phyloP scores from a whole-genome alignment of 2,888 invertebrate genomes.

The Erebia epiphron region DNA sequence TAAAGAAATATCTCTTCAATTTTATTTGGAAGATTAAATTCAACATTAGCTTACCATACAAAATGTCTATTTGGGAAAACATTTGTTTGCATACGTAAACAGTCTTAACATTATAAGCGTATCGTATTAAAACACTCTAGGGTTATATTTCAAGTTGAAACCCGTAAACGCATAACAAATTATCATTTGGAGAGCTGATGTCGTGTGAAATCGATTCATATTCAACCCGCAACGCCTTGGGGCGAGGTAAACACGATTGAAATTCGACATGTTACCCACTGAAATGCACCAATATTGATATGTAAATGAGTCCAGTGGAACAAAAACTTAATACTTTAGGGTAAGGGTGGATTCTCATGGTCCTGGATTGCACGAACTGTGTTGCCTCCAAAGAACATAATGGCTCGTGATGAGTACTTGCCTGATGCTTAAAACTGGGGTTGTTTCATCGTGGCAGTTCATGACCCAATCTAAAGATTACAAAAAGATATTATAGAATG shows the following conservation, averaged over 20 bases:
- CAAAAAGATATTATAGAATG: no score
- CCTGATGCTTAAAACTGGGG: background rate
- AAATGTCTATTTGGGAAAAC: constrained; percentile 35
- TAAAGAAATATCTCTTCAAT: background rate
- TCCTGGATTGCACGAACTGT: background rate
- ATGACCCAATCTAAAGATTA: background rate
- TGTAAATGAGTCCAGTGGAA: constrained; percentile 73
- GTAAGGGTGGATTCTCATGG: background rate
- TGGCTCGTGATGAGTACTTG: background rate
- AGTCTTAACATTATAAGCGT: constrained; percentile 2
- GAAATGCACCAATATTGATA: constrained; percentile 74
- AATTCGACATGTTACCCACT: constrained; percentile 73
- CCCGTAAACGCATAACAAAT: constrained; percentile 22
- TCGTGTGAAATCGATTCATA: constrained; percentile 71
- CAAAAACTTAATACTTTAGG: constrained; percentile 58
- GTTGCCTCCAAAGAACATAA: background rate
- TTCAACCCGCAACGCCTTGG: constrained; percentile 58
- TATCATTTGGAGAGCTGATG: constrained; percentile 32
- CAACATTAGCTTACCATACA: background rate
- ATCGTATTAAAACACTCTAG: constrained; percentile 40
- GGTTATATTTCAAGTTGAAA: constrained; percentile 64
- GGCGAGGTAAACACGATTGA: constrained; percentile 65
- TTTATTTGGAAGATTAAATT: background rate
- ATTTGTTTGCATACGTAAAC: constrained; percentile 27
- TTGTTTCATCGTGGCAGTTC: background rate